Base-by-base conservation (phyloP, 2,113 vertebrate genomes). In the Sinosuthora webbiana region DNA sequence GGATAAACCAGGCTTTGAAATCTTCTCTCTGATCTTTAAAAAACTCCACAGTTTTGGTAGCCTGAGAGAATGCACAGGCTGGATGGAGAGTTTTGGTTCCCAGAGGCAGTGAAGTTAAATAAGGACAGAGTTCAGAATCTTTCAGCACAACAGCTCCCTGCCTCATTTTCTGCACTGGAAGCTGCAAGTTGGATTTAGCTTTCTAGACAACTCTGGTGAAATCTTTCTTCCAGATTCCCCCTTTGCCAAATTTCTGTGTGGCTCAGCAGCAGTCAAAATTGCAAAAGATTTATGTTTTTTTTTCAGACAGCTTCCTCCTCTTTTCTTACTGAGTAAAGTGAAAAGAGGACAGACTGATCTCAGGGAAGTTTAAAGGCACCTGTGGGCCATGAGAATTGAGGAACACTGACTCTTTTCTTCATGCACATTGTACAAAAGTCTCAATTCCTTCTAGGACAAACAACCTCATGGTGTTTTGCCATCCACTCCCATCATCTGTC, bases 31-130 rank as follows among this genome's bases (percentile, higher is more conserved):
- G 15, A 9, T 47, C 39, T 87, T 50, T 49, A 63, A 77, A 62
- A 83, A 59, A 4, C 1, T 0, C 2, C 0, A 0, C 8, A n/a
- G 15, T 74, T 88, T 57, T 63, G 39, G 33, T 7, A 56, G 56
- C 27, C 33, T 55, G 23, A 69, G 28, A 49, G 28, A 5, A 62
- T 20, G 31, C 4, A 27, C 13, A 74, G n/a, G 21, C 24, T 94
- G 50, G 22, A 57, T 60, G 70, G 20, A 42, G n/a, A 85, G 31
- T 33, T 21, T 13, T 47, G 11, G 5, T 14, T 56, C 53, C 53
- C 75, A 39, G 59, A 71, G 41, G 18, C 49, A 70, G 24, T 25
- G 21, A 71, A 45, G 33, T 35, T 69, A 83, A 63, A n/a, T 24
- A 83, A 84, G 30, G 27, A 71, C 2, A 78, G 21, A 55, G 13